Evolutionary conservation across 2,113 vertebrate genomes (phyloP).

Genomic region (Perca flavescens): DNA sequence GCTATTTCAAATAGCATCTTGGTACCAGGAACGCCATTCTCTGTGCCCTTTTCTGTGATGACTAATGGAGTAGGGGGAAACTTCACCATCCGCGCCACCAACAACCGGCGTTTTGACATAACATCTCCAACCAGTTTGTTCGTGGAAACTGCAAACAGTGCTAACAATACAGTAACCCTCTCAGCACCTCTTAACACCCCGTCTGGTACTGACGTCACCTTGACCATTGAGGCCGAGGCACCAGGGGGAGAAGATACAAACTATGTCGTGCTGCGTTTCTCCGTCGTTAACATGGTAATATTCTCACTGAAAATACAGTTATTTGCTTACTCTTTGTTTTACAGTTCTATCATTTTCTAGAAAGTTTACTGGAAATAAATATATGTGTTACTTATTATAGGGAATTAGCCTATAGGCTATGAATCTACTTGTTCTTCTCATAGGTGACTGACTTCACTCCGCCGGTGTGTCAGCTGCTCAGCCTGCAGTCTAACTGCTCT

Average conservation of each 20-base stretch:
- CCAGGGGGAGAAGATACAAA: slow-evolving; percentile 63
- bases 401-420: background rate
- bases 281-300: slow-evolving; percentile 62
- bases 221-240: slow-evolving; percentile 74
- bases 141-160: slow-evolving; percentile 40
- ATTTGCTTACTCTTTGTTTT: background rate
- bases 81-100: slow-evolving; percentile 66
- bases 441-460: slow-evolving; percentile 71
- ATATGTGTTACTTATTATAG: background rate
- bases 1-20: slow-evolving; percentile 43
- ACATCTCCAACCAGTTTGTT: slow-evolving; percentile 49
- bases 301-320: background rate
- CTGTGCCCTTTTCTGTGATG: slow-evolving; percentile 69
- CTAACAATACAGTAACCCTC: slow-evolving; percentile 66
- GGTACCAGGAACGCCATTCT: slow-evolving; percentile 49
- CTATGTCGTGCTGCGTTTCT: slow-evolving; percentile 66
- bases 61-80: slow-evolving; percentile 40
- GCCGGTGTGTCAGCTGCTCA: slow-evolving; percentile 65
- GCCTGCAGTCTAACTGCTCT: slow-evolving; percentile 56
- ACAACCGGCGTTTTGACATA: slow-evolving; percentile 49
- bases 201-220: slow-evolving; percentile 73
- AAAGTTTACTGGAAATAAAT: background rate
- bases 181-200: slow-evolving; percentile 56
- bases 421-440: too few species aligned
- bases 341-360: background rate